Evolutionary conservation across 2,797 vertebrate genomes (phyloP).

Genomic region (Enoplosus armatus): DNA sequence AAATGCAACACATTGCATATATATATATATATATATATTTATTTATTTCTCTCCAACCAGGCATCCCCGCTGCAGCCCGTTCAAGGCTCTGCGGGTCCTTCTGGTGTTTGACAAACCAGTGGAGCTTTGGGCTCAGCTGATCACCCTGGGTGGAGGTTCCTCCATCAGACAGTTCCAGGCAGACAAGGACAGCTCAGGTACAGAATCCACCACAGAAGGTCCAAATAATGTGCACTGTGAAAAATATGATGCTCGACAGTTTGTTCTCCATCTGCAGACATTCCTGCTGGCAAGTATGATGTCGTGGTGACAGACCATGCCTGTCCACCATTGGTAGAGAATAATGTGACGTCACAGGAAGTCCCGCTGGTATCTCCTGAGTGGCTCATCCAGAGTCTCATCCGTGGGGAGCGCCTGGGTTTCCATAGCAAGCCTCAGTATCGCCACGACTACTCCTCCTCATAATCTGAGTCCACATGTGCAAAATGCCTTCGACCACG

Average conservation of each 20-base stretch:
- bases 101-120: slow-evolving; percentile 90
- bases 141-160: slow-evolving; percentile 90
- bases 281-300: slow-evolving; percentile 90
- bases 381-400: slow-evolving; percentile 96
- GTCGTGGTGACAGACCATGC: slow-evolving; percentile 90
- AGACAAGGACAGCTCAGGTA: slow-evolving; percentile 89
- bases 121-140: slow-evolving; percentile 93
- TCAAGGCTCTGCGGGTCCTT: slow-evolving; percentile 91
- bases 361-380: slow-evolving; percentile 93
- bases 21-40: too few relatives aligned
- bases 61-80: slow-evolving; percentile 92
- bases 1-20: too few relatives aligned
- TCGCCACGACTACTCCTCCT: slow-evolving; percentile 83
- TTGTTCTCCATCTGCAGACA: slow-evolving; percentile 77
- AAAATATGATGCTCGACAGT: fast-evolving
- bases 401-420: slow-evolving; percentile 89
- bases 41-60: slow-evolving; percentile 72
- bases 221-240: too few relatives aligned
- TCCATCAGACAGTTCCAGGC: slow-evolving; percentile 89
- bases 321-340: slow-evolving; percentile 89
- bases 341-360: slow-evolving; percentile 85
- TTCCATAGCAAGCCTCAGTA: slow-evolving; percentile 91
- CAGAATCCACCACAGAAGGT: slow-evolving; percentile 20
- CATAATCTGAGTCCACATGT: slow-evolving; percentile 55
- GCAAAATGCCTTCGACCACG: slow-evolving; percentile 55